Evolutionary conservation across 2,113 vertebrate genomes (phyloP), one percentile per base, ranked within the genome.

Genomic region (Castor canadensis): DNA sequence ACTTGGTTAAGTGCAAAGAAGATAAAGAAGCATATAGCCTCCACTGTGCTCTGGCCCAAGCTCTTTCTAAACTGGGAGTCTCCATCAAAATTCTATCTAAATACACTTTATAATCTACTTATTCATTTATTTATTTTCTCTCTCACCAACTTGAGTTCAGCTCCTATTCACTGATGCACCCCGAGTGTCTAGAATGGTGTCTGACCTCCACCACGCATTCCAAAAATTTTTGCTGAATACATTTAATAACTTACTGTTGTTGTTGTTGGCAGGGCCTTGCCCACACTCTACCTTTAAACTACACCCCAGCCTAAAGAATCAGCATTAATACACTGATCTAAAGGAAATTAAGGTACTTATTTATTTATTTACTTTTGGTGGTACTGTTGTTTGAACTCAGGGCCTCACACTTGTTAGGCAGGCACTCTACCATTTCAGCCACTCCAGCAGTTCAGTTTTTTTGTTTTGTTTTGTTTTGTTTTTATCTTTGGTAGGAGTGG

Each of bases 1-100:
- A 67, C 40, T 82, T 82, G 60, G 40, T 47, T 77, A 87, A 83
- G 40, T 52, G 91, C n/a, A 62, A 93, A 91, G 93, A 88, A 58
- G 9, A 13, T n/a, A n/a, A n/a, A n/a, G n/a, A n/a, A n/a, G n/a
- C n/a, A n/a, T n/a, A n/a, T n/a, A n/a, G n/a, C n/a, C n/a, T n/a
- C n/a, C n/a, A n/a, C n/a, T n/a, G n/a, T n/a, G n/a, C n/a, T n/a
- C n/a, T n/a, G n/a, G n/a, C n/a, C 40, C 12, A 28, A 35, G 9
- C 7, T 40, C 38, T 73, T 75, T 26, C 75, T 81, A 79, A 43
- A 49, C 72, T 30, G 91, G 45, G 66, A 45, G 10, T 47, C 15
- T 76, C 28, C 30, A 35, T 72, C 30, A 71, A 75, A 73, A 64
- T 47, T 71, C 35, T 67, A 32, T 62, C 30, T 64, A 86, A 45